phyloP scores from a whole-genome alignment of 2,888 invertebrate genomes.

The Aporophyla lueneburgensis region DNA sequence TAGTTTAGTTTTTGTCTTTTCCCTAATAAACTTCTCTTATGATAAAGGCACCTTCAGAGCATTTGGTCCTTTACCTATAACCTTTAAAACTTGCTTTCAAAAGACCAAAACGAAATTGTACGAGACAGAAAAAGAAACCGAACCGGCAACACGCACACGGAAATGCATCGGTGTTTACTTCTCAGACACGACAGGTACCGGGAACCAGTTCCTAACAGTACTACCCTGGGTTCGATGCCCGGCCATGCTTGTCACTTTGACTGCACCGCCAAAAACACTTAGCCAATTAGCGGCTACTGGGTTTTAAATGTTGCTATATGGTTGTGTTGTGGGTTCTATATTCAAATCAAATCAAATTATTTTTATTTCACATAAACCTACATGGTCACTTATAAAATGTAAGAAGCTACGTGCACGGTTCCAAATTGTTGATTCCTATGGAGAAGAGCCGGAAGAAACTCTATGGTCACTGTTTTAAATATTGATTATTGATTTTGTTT shows the following conservation, averaged over 20 bases:
- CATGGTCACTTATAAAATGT: no score
- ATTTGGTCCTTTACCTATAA: neutral
- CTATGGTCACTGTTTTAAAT: no score
- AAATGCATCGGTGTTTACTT: slow-evolving; percentile 63
- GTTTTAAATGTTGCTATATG: neutral
- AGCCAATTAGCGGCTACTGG: slow-evolving; percentile 59
- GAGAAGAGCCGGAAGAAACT: no score
- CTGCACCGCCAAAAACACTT: slow-evolving; percentile 61
- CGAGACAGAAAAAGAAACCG: slow-evolving; percentile 12
- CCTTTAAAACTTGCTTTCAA: neutral
- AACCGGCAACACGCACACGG: slow-evolving; percentile 47
- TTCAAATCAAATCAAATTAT: no score
- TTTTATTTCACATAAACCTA: no score
- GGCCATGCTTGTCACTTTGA: slow-evolving; percentile 65
- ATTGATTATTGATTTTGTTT: neutral
- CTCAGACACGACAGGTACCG: slow-evolving; percentile 56
- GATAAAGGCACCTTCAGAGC: neutral
- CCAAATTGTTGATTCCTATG: no score
- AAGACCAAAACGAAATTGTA: slow-evolving; percentile 7
- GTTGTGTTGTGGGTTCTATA: neutral
- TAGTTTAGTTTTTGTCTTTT: neutral
- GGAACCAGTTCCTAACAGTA: slow-evolving; percentile 76
- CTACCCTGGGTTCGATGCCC: slow-evolving; percentile 78
- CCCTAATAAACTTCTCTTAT: no score
- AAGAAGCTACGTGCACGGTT: no score